phyloP scores from a whole-genome alignment of 2,113 vertebrate species.

The Porphyrio hochstetteri region DNA sequence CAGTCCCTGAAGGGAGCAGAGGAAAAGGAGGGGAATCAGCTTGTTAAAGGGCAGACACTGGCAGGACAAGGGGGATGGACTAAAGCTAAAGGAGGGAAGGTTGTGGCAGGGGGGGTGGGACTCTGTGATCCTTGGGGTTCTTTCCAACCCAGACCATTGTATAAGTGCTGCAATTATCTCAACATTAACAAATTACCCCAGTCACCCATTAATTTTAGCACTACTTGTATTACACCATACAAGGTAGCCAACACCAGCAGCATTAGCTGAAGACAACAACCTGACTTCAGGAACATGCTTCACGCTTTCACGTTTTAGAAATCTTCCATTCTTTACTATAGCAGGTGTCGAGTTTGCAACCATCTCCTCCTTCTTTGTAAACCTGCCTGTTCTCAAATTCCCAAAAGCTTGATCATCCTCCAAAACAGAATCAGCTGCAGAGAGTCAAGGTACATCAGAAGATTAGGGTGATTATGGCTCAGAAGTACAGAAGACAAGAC shows the following conservation, averaged over 20 bases:
- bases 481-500: background rate
- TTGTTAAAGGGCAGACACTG: no score
- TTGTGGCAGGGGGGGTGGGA: no score
- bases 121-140: no score
- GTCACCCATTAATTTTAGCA: background rate
- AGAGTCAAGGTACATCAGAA: background rate
- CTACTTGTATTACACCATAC: background rate
- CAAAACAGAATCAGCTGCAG: background rate
- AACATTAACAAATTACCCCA: background rate
- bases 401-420: background rate
- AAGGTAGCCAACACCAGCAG: background rate
- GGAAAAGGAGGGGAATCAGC: no score
- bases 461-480: background rate
- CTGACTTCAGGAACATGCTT: background rate
- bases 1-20: no score
- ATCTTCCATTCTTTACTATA: background rate
- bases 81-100: no score
- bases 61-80: no score
- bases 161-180: background rate
- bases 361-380: background rate
- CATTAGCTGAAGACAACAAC: background rate
- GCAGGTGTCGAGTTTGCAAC: fast-evolving
- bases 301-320: background rate
- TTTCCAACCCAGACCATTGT: no score
- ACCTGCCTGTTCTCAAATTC: background rate